Base-by-base conservation (phyloP, 2,888 invertebrate species). In the Mesodorylaimus sp. region DNA sequence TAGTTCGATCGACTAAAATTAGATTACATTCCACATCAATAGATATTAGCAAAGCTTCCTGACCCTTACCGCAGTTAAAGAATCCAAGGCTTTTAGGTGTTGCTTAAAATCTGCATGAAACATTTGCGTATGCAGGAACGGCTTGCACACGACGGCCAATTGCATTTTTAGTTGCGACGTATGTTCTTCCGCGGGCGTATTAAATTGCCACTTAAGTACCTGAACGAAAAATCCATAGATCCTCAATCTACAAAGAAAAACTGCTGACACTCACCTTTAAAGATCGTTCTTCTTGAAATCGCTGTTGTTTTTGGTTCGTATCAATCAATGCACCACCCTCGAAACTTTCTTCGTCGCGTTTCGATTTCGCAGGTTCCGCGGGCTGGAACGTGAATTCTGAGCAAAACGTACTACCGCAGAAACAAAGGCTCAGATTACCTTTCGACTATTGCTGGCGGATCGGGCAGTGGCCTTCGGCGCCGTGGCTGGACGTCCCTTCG, bases 71-170 rank as follows among this genome's bases (percentile, higher is more conserved):
- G 86, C 86, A 47, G 77, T 79, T 45, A 97, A 73, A 0, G 81
- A 74, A 68, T 95, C 93, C 54, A 95, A 81, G 10, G 91, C 93
- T 74, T 88, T 91, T 45, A 93, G 76, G 66, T 95, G 95, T 68
- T 80, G 84, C 64, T 88, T 88, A 68, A 74, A 97, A 71, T 97
- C 95, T 53, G 77, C 76, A 67, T 93, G 88, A 67, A 93, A 95
- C 81, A 95, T 84, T 62, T 88, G 85, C 1, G 78, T 76, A 63
- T 88, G 78, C 2, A 95, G 74, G 48, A 78, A 78, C 64, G 81
- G 84, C 66, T 88, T 91, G 45, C 91, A 77, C 53, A 83, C 83
- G 0, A 87, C 87, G 25, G 78, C 76, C 87, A 97, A 89, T 65
- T 89, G 85, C 55, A 84, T 84, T 58, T 81, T 82, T 44, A 97